These are phyloP conservation scores for Drosophila recens DNA, from an alignment of 2,888 invertebrate species.

Conservation along the genomic window DNA sequence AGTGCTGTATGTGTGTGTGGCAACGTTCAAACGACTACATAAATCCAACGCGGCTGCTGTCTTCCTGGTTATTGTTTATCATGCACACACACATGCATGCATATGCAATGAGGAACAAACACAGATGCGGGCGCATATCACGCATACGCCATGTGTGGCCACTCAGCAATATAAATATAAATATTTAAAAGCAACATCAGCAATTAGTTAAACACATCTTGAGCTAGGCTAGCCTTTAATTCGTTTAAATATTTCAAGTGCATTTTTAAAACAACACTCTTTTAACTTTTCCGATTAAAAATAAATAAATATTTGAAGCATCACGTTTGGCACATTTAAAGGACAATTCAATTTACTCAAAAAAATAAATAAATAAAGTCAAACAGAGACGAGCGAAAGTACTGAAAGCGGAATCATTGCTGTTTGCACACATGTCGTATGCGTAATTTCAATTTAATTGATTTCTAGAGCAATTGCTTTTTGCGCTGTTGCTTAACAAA, in stretches of 20 bases:
- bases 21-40: constrained; percentile 65
- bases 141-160: constrained; percentile 66
- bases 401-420: constrained; percentile 1
- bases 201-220: constrained; percentile 43
- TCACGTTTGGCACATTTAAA: constrained; percentile 66
- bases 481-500: constrained; percentile 45
- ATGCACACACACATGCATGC: constrained; percentile 33
- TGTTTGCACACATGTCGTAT: constrained; percentile 72
- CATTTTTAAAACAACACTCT: neutral
- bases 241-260: neutral
- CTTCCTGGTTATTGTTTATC: constrained; percentile 74
- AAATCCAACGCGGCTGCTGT: constrained; percentile 67
- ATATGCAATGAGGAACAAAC: constrained; percentile 15
- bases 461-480: constrained; percentile 61
- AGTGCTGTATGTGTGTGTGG: constrained; percentile 6
- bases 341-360: constrained; percentile 41
- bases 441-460: constrained; percentile 78
- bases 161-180: constrained; percentile 46
- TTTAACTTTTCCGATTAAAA: too few relatives aligned
- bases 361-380: constrained; percentile 45
- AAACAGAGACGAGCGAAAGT: constrained; percentile 51
- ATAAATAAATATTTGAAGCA: constrained; percentile 23
- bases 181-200: constrained; percentile 58
- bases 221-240: constrained; percentile 9
- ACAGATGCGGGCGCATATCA: constrained; percentile 51